Percentiles rank a stretch among this genome's conserved stretches.
Evolutionary conservation across 2,113 vertebrate genomes (phyloP).

Genomic region (Gnathonemus longibarbis): DNA sequence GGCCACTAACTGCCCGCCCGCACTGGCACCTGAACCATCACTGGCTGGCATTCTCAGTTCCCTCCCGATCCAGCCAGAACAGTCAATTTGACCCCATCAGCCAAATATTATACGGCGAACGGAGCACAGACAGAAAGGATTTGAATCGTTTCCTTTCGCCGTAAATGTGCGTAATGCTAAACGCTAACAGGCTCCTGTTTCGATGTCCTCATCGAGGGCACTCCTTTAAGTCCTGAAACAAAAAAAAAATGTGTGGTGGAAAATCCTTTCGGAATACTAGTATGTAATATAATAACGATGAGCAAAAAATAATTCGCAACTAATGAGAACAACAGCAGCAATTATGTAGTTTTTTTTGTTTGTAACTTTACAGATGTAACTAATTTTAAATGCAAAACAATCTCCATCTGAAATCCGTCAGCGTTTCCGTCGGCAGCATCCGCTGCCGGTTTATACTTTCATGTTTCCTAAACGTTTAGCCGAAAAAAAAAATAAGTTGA

Average conservation of each 20-base stretch:
- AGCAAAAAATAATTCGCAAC: not conserved
- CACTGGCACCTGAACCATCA: not conserved
- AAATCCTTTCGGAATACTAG: not conserved
- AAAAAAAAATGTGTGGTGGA: not conserved
- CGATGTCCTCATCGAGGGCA: not conserved
- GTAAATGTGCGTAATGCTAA: not conserved
- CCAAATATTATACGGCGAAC: not conserved
- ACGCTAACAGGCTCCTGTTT: not conserved
- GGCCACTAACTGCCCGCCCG: not conserved
- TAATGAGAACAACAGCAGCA: not conserved
- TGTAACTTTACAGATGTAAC: not conserved
- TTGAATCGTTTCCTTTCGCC: not conserved
- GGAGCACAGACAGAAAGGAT: not conserved
- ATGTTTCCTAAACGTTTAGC: not conserved
- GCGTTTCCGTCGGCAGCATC: not conserved
- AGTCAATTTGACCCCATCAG: not conserved
- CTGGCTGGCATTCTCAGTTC: not conserved
- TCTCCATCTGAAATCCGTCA: not conserved
- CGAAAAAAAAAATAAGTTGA: not conserved
- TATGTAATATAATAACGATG: not conserved
- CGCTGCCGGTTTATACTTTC: not conserved
- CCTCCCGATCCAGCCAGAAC: not conserved
- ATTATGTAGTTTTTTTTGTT: not conserved
- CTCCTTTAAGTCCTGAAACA: not conserved
- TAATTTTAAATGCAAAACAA: not conserved